These are phyloP conservation scores for Colinus virginianus DNA, from an alignment of 2,113 vertebrate species.

Conservation along the genomic window DNA sequence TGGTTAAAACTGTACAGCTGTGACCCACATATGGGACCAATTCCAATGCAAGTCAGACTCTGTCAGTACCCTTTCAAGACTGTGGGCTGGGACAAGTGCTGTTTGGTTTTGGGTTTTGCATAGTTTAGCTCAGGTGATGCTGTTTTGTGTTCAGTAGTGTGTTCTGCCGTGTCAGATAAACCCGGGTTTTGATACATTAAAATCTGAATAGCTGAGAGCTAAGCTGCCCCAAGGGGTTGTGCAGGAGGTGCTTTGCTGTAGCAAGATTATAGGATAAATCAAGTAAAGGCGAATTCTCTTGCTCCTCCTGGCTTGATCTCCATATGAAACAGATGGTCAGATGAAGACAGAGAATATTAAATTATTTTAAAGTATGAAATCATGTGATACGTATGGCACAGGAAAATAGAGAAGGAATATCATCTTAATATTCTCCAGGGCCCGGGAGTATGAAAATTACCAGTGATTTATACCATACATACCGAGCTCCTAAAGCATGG, in stretches of 20 bases:
- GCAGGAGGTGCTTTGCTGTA: neutral
- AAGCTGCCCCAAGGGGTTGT: neutral
- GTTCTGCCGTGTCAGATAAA: neutral
- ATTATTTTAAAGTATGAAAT: constrained; percentile 25
- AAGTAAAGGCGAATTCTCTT: neutral
- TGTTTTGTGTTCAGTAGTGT: neutral
- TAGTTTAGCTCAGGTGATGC: neutral
- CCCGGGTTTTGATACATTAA: neutral
- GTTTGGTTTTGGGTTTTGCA: neutral
- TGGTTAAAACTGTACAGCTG: neutral
- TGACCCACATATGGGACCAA: neutral
- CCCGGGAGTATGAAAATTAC: neutral
- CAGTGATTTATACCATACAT: neutral
- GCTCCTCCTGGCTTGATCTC: neutral
- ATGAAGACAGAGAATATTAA: constrained; percentile 21
- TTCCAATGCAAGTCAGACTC: neutral
- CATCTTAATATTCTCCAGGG: neutral
- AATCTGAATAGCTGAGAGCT: neutral
- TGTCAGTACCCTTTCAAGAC: neutral
- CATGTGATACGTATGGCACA: neutral
- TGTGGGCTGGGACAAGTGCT: neutral
- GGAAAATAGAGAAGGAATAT: neutral
- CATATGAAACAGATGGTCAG: constrained; percentile 25
- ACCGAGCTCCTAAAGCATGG: neutral
- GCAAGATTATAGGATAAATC: neutral